These are phyloP conservation scores for Drosophila helvetica DNA, from an alignment of 2,888 invertebrate genomes.

Conservation along the genomic window DNA sequence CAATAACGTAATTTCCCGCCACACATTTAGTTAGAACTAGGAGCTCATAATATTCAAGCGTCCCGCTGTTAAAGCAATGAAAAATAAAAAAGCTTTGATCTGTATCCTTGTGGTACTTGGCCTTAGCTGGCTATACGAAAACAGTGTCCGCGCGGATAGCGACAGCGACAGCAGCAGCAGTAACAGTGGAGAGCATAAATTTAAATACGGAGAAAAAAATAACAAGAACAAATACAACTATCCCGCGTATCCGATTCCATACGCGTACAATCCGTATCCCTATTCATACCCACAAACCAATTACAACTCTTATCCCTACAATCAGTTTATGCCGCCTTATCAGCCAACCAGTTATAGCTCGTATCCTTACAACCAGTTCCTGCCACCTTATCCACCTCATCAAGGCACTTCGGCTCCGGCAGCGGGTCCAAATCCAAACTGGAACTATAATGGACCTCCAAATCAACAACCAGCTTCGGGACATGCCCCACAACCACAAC, in stretches of 20 bases:
- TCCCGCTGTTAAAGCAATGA: background rate
- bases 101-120: conserved; percentile 34
- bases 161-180: conserved; percentile 41
- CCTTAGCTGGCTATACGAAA: conserved; percentile 26
- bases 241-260: conserved; percentile 21
- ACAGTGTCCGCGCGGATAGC: conserved; percentile 47
- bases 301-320: conserved; percentile 29
- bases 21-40: conserved; percentile 43
- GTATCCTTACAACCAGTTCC: conserved; percentile 11
- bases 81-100: background rate
- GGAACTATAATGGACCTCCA: conserved; percentile 8
- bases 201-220: conserved; percentile 3
- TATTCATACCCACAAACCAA: conserved; percentile 11
- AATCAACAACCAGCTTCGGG: conserved; percentile 13
- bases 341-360: conserved; percentile 14
- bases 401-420: background rate
- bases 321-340: conserved; percentile 20
- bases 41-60: conserved; percentile 25
- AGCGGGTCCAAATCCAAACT: background rate
- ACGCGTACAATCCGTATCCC: conserved; percentile 15
- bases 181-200: conserved; percentile 26
- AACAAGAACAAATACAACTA: conserved; percentile 52
- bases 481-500: conserved; percentile 13
- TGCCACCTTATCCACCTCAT: conserved; percentile 7
- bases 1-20: conserved; percentile 25